phyloP scores from a whole-genome alignment of 1,140 invertebrate species.

The Hylaeus anthracinus region DNA sequence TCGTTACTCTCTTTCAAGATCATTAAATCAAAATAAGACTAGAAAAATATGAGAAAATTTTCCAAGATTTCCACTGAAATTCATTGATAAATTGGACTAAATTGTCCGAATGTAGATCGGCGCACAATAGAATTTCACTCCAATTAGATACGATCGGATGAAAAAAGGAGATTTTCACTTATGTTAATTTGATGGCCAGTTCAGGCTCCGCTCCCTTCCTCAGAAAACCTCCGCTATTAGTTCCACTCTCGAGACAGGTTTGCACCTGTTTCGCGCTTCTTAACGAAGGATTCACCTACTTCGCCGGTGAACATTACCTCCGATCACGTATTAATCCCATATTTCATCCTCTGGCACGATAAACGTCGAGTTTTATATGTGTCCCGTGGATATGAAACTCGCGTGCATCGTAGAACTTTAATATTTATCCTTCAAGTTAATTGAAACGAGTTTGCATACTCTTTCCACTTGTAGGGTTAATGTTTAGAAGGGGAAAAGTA shows the following conservation, averaged over 20 bases:
- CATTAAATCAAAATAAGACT: too few relatives aligned
- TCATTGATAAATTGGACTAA: too few relatives aligned
- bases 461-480: too few relatives aligned
- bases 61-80: too few relatives aligned
- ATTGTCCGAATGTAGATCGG: too few relatives aligned
- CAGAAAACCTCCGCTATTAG: constrained; percentile 45
- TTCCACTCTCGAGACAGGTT: constrained; percentile 52
- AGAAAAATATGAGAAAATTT: too few relatives aligned
- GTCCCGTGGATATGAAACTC: neutral
- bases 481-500: too few relatives aligned
- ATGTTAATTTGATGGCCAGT: constrained; percentile 70
- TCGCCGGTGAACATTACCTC: constrained; percentile 35
- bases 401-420: neutral
- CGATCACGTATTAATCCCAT: constrained; percentile 2
- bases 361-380: too few relatives aligned
- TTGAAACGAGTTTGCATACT: neutral
- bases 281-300: constrained; percentile 52
- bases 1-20: too few relatives aligned
- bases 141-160: constrained; percentile 33
- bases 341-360: neutral
- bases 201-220: constrained; percentile 6
- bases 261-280: constrained; percentile 15
- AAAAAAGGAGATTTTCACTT: constrained; percentile 73
- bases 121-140: constrained; percentile 36
- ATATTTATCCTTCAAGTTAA: neutral